Base-by-base conservation (phyloP, 2,888 invertebrate genomes). In the Prostheceraeus crozeri region DNA sequence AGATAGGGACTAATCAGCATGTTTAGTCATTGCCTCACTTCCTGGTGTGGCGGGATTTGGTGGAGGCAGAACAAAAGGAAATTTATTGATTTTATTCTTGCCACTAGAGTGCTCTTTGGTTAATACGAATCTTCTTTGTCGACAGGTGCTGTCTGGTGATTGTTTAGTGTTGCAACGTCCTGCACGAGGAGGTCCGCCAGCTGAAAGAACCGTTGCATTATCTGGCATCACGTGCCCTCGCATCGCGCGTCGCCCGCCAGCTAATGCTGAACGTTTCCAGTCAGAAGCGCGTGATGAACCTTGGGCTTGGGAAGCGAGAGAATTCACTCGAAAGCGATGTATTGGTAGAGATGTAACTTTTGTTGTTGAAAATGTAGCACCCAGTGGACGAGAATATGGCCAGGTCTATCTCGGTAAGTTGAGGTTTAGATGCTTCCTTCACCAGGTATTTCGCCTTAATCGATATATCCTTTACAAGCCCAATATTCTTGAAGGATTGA, bases 261-360 rank as follows among this genome's bases (percentile, higher is more conserved):
- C 82, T 66, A 75, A 72, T 64, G 62, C 67, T 60, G 74, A 73
- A 63, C 68, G 65, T 30, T 66, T 72, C 61, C 63, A 66, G 21
- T 70, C 70, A 62, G 68, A 69, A 21, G 71, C 72, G 0, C 74
- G 74, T 64, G 78, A 78, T 70, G 76, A 77, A 78, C 88, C 94
- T 1, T 96, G 82, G 80, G 94, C 93, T 0, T 98, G 94, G 93
- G 96, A 98, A 76, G 90, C 96, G 0, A 83, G 98, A 56, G 98
- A 99, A 78, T 94, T 86, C 75, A 80, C 99, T 25, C 82, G 98
- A 27, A 94, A 91, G 74, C 89, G 90, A 72, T 79, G 96, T 21
- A 84, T 98, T 69, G 90, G 93, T 35, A 96, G 94, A 74, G 86
- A 88, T 69, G 87, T 98, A 0, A 82, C 82, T 14, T 93, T 90